phyloP scores from a whole-genome alignment of 2,113 vertebrate genomes.

The Gavialis gangeticus region DNA sequence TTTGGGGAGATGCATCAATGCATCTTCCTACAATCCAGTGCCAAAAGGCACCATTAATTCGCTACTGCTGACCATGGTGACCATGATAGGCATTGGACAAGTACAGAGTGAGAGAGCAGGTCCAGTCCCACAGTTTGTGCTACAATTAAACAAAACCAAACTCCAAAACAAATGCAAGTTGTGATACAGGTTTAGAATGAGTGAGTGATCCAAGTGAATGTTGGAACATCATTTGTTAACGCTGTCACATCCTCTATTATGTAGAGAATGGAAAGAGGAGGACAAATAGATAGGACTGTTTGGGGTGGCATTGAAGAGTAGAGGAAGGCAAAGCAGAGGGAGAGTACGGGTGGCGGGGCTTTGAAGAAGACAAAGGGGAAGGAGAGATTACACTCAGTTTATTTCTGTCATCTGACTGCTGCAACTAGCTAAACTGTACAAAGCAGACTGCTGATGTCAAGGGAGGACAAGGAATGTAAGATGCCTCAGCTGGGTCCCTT shows the following conservation, averaged over 20 bases:
- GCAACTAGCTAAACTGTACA: too few species aligned
- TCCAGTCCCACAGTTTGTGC: not conserved
- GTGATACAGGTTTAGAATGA: not conserved
- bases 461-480: not conserved
- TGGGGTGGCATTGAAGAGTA: not conserved
- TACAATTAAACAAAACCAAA: not conserved
- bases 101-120: not conserved
- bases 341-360: too few species aligned
- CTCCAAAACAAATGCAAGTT: not conserved
- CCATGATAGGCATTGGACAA: not conserved
- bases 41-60: not conserved
- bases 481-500: not conserved
- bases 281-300: not conserved
- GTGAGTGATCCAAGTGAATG: not conserved
- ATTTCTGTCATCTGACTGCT: too few species aligned
- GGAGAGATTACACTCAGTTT: too few species aligned
- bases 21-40: not conserved
- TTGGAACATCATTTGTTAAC: not conserved
- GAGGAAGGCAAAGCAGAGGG: not conserved
- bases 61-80: not conserved
- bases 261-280: not conserved
- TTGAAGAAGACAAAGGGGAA: too few species aligned
- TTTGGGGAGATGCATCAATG: not conserved
- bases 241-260: not conserved
- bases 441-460: too few species aligned